phyloP scores from a whole-genome alignment of 1,140 invertebrate genomes.

The Drosophila repletoides region DNA sequence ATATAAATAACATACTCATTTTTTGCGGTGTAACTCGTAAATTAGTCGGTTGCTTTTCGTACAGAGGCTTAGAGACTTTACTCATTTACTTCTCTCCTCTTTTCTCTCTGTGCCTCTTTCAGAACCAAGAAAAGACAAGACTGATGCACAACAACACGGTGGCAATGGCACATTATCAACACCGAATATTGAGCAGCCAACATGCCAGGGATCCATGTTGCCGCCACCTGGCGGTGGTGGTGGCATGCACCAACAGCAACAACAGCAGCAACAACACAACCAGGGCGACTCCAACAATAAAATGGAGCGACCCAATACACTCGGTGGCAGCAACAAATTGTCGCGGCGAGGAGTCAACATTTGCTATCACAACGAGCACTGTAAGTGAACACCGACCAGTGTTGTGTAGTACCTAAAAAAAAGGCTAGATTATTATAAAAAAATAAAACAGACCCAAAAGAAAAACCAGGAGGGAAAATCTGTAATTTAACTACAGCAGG shows the following conservation, averaged over 20 bases:
- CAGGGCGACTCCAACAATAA: constrained; percentile 83
- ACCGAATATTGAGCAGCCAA: constrained; percentile 84
- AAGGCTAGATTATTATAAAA: constrained; percentile 12
- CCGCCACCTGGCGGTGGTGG: constrained; percentile 81
- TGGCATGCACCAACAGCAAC: constrained; percentile 25
- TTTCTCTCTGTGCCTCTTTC: constrained; percentile 57
- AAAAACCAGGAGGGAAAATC: too few relatives aligned
- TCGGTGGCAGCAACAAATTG: constrained; percentile 88
- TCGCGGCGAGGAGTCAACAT: constrained; percentile 85
- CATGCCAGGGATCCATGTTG: constrained; percentile 82
- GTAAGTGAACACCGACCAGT: constrained; percentile 83
- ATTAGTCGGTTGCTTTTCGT: constrained; percentile 49
- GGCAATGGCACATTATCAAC: constrained; percentile 85
- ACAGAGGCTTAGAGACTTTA: constrained; percentile 22
- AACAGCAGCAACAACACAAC: constrained; percentile 37
- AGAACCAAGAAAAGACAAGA: constrained; percentile 95
- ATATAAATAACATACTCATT: too few relatives aligned
- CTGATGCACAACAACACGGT: constrained; percentile 87
- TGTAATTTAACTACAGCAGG: too few relatives aligned
- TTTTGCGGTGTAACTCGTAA: too few relatives aligned
- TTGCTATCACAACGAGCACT: constrained; percentile 89
- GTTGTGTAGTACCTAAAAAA: background rate
- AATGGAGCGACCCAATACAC: constrained; percentile 88
- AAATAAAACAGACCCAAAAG: background rate
- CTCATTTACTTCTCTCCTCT: background rate